These are phyloP conservation scores for Vicugna pacos DNA, from an alignment of 2,113 vertebrate species.

Conservation along the genomic window DNA sequence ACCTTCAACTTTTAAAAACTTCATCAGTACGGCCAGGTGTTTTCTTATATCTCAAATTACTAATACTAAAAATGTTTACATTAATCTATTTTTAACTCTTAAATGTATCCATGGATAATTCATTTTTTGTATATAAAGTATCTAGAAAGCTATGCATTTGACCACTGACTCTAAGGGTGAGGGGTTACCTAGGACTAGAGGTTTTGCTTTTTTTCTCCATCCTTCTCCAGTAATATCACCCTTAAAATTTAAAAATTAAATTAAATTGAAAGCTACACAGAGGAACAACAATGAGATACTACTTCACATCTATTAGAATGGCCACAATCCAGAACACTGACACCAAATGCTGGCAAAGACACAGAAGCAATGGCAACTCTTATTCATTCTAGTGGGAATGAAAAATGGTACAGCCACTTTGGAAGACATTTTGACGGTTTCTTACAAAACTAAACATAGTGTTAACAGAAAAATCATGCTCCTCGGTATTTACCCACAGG, in stretches of 20 bases:
- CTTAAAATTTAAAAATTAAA: not conserved
- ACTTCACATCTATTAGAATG: not conserved
- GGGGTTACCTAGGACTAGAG: not conserved
- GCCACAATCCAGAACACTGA: not conserved
- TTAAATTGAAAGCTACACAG: not conserved
- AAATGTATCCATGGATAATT: conserved; percentile 4
- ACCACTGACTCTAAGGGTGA: not conserved
- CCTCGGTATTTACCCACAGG: not conserved
- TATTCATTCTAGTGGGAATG: not conserved
- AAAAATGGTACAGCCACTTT: not conserved
- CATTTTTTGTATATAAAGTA: not conserved
- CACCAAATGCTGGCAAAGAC: not conserved
- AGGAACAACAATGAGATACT: not conserved
- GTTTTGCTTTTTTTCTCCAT: not conserved
- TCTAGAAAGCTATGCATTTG: not conserved
- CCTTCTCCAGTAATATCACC: not conserved
- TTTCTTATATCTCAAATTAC: not conserved
- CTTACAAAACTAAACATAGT: not conserved
- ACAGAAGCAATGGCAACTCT: not conserved
- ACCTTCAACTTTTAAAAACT: not conserved
- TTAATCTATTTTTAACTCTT: conserved; percentile 24
- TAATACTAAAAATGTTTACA: not conserved
- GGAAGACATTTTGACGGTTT: not conserved
- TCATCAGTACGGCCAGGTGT: not conserved
- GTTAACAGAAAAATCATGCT: not conserved